These are phyloP conservation scores for Rhynchomys soricoides DNA, from an alignment of 2,113 vertebrate genomes.

Conservation along the genomic window DNA sequence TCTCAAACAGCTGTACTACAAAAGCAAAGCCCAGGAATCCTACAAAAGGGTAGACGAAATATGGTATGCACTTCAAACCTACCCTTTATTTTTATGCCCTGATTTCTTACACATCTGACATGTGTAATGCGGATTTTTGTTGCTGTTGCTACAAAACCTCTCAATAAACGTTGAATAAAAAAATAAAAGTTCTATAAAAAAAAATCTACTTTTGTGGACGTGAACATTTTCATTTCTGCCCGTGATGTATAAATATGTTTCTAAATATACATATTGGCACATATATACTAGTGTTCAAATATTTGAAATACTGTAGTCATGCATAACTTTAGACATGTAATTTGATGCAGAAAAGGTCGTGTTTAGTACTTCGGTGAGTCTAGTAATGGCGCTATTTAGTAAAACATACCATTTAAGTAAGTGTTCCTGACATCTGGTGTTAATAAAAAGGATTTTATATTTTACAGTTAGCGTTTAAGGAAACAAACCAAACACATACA, in stretches of 20 bases:
- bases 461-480: slow-evolving; percentile 43
- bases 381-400: slow-evolving; percentile 80
- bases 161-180: slow-evolving; percentile 11
- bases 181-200: slow-evolving; percentile 53
- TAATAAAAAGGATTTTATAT: slow-evolving; percentile 82
- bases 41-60: neutral
- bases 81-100: slow-evolving; percentile 23
- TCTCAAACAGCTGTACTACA: neutral
- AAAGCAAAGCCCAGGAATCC: neutral
- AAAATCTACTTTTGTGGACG: slow-evolving; percentile 51
- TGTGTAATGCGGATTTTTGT: slow-evolving; percentile 34
- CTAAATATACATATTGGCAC: slow-evolving; percentile 53
- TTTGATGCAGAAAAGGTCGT: slow-evolving; percentile 16
- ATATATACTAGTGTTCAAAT: slow-evolving; percentile 36
- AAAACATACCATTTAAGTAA: slow-evolving; percentile 80
- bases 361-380: slow-evolving; percentile 63
- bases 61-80: neutral
- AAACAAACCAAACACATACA: neutral
- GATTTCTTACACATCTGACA: slow-evolving; percentile 15
- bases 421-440: slow-evolving; percentile 75
- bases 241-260: slow-evolving; percentile 2
- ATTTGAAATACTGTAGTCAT: slow-evolving; percentile 45
- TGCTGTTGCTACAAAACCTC: slow-evolving; percentile 20
- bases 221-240: neutral
- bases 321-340: slow-evolving; percentile 43